Percentiles rank a stretch among this genome's conserved stretches.
Evolutionary conservation across 2,888 invertebrate species (phyloP).

Genomic region (Neoascia interrupta): DNA sequence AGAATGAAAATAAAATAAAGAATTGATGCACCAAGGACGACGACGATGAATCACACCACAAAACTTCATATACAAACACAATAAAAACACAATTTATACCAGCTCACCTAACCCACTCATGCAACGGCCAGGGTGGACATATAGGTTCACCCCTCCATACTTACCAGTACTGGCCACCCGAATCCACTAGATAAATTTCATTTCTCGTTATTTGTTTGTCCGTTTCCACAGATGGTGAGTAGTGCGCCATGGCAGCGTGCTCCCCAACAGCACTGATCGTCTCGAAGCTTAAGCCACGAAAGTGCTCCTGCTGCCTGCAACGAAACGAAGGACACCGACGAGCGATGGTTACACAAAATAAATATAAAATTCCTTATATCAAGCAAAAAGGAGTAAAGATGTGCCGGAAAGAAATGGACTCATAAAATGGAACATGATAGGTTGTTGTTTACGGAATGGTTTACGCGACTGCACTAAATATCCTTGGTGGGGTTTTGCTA

Average conservation of each 20-base stretch:
- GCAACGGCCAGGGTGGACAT: not conserved
- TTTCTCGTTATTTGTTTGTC: slow-evolving; percentile 84
- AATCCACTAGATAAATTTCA: slow-evolving; percentile 93
- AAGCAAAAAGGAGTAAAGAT: slow-evolving; percentile 36
- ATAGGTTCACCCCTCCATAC: slow-evolving; percentile 53
- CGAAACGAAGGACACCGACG: slow-evolving; percentile 22
- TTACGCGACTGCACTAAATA: slow-evolving; percentile 21
- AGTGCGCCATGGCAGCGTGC: slow-evolving; percentile 95
- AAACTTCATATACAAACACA: not conserved
- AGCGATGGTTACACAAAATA: slow-evolving; percentile 46
- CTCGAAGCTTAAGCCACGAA: slow-evolving; percentile 89
- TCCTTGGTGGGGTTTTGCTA: not conserved
- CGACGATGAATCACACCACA: not conserved
- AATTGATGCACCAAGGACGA: not conserved
- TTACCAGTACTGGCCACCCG: slow-evolving; percentile 88
- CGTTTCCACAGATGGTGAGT: slow-evolving; percentile 83
- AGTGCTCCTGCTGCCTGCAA: slow-evolving; percentile 84
- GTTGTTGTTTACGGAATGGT: slow-evolving; percentile 48
- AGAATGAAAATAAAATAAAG: not conserved
- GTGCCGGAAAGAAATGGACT: slow-evolving; percentile 38
- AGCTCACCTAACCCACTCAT: not conserved
- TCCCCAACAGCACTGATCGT: slow-evolving; percentile 93
- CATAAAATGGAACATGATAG: slow-evolving; percentile 49
- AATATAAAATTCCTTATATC: slow-evolving; percentile 19
- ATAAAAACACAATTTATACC: slow-evolving; percentile 32